Evolutionary conservation across 2,797 vertebrate genomes (phyloP), one percentile per base, ranked within the genome.

Genomic region (Artibeus lituratus): DNA sequence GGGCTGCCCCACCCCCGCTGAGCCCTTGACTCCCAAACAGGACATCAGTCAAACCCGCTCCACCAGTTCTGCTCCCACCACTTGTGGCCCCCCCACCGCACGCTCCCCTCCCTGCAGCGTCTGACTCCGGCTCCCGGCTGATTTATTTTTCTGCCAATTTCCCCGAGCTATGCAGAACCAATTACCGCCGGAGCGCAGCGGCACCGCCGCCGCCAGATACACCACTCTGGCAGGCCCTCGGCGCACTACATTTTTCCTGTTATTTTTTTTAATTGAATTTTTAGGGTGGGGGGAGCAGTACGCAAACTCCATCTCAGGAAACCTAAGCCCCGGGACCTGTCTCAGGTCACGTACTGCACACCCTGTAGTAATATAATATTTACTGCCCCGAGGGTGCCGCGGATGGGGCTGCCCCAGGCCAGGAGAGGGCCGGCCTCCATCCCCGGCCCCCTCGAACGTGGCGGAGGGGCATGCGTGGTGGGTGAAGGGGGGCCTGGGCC

Each of bases 241-340:
- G 96, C n/a, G 0, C 85, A 39, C 80, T 83, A 83, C 97, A 91
- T 97, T 96, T 96, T 97, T 97, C 97, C 96, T 97, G 97, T 98
- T 97, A 98, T 97, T 97, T 98, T 72, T 59, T 95, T 97, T 97
- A 97, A 97, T 94, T 97, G 94, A 95, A 95, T 98, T 98, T 98
- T 97, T 96, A 97, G 98, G 98, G 97, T 97, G 96, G 97, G 97
- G 97, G 97, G 96, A 94, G 83, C 89, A 1, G 89, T 87, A 84
- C 39, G 83, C 93, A 85, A 97, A 94, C 97, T 96, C 96, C 94
- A 94, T 88, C 97, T 94, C 94, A 9, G 92, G 96, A 97, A 98
- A 97, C 88, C 95, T 95, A 97, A 98, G 96, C 95, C 97, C 94
- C 51, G 65, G 95, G 97, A 94, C 94, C 92, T 94, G 97, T 97